Percentiles rank a stretch among this genome's conserved stretches.
Evolutionary conservation across 1,140 invertebrate species (phyloP).

Genomic region (Drosophila repleta): DNA sequence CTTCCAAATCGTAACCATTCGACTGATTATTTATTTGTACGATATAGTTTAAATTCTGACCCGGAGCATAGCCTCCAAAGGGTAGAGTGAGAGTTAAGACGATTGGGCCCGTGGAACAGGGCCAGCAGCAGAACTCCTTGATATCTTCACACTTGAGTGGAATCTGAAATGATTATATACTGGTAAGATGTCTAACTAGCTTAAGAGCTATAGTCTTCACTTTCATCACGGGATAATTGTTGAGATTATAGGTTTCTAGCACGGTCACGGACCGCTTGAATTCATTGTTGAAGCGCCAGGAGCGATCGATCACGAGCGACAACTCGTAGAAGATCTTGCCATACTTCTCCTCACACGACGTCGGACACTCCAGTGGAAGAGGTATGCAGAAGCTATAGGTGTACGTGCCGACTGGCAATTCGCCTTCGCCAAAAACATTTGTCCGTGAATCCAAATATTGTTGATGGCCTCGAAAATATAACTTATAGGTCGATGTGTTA

Average conservation of each 20-base stretch:
- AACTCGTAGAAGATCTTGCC: conserved; percentile 88
- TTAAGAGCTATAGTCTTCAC: conserved; percentile 27
- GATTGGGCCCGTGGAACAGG: conserved; percentile 63
- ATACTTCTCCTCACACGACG: conserved; percentile 89
- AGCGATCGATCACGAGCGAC: conserved; percentile 87
- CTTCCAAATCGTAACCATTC: conserved; percentile 53
- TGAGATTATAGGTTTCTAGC: conserved; percentile 89
- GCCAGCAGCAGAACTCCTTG: conserved; percentile 73
- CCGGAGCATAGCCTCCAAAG: conserved; percentile 74
- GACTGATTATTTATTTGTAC: conserved; percentile 69
- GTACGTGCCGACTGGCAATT: conserved; percentile 58
- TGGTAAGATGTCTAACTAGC: too few species aligned
- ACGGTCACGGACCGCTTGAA: conserved; percentile 89
- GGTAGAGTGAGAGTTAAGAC: conserved; percentile 60
- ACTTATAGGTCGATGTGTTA: conserved; percentile 44
- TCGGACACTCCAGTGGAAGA: conserved; percentile 86
- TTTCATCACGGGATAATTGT: conserved; percentile 84
- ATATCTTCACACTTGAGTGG: conserved; percentile 60
- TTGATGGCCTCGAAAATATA: conserved; percentile 53
- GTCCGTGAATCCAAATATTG: conserved; percentile 53
- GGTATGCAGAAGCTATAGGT: conserved; percentile 69
- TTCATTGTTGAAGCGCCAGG: conserved; percentile 90
- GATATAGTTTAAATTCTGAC: conserved; percentile 59
- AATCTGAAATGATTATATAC: conserved; percentile 28
- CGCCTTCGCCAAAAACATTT: conserved; percentile 47